Percentiles rank a stretch among this genome's conserved stretches.
These are phyloP conservation scores for Panulirus ornatus DNA, from an alignment of 1,140 invertebrate species.

Conservation along the genomic window DNA sequence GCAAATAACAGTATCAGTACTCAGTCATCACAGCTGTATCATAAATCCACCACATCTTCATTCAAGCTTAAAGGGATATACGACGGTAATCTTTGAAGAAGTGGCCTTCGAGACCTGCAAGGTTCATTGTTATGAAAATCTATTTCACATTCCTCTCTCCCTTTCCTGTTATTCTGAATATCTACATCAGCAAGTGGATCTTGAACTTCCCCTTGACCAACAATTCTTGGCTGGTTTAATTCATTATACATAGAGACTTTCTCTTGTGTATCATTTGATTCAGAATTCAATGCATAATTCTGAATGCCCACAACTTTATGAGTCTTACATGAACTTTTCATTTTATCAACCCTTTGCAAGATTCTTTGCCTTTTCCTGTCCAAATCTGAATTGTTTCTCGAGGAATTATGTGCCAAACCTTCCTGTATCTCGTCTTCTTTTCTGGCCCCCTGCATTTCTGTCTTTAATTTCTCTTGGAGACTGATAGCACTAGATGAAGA, in stretches of 20 bases:
- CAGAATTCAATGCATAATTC: not conserved
- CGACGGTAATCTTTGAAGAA: slow-evolving; percentile 59
- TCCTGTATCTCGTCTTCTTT: not conserved
- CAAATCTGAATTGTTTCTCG: not conserved
- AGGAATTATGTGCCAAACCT: not conserved
- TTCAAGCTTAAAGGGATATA: slow-evolving; percentile 55
- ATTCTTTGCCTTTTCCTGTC: slow-evolving; percentile 20
- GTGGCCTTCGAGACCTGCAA: slow-evolving; percentile 24
- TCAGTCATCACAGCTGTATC: slow-evolving; percentile 37
- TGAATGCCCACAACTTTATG: not conserved
- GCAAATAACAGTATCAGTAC: not conserved
- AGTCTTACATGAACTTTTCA: slow-evolving; percentile 3
- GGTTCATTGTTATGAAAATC: not conserved
- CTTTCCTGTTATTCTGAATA: not conserved
- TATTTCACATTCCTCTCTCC: not conserved
- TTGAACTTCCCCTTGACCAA: not conserved
- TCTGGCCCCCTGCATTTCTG: not conserved
- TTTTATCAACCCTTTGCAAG: slow-evolving; percentile 30
- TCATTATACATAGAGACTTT: not conserved
- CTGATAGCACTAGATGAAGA: not conserved
- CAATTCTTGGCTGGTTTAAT: not conserved
- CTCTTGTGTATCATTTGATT: not conserved
- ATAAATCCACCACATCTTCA: slow-evolving; percentile 43
- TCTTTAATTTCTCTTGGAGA: not conserved
- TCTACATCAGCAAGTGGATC: not conserved